Evolutionary conservation across 1,140 invertebrate genomes (phyloP).

Genomic region (Drosophila orena): DNA sequence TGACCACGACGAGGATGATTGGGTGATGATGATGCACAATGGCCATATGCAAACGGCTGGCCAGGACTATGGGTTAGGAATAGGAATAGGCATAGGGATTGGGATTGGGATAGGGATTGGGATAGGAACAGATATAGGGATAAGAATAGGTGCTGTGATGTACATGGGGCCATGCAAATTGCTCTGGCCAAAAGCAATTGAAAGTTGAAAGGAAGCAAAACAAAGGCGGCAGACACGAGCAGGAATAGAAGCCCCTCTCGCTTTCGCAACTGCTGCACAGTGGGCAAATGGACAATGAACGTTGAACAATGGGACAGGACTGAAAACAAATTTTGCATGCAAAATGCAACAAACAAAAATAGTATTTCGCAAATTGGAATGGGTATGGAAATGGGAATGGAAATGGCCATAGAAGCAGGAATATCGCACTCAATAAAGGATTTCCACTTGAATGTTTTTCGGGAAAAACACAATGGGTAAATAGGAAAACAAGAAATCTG

Average conservation of each 20-base stretch:
- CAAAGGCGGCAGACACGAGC: constrained; percentile 27
- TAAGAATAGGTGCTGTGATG: not conserved
- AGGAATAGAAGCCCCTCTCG: constrained; percentile 5
- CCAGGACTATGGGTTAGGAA: not conserved
- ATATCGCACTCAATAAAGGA: constrained; percentile 68
- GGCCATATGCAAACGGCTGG: constrained; percentile 8
- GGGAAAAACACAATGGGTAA: constrained; percentile 26
- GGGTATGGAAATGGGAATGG: not conserved
- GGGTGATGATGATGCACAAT: constrained; percentile 20
- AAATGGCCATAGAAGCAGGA: constrained; percentile 17
- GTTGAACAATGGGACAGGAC: constrained; percentile 46
- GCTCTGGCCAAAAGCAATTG: constrained; percentile 46
- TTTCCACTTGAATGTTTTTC: constrained; percentile 76
- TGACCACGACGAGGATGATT: not conserved
- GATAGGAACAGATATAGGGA: not conserved
- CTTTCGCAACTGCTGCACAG: not conserved
- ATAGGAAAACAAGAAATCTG: constrained; percentile 10
- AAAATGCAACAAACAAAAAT: constrained; percentile 66
- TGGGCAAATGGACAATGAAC: constrained; percentile 31
- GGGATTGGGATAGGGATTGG: not conserved
- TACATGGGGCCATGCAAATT: constrained; percentile 39
- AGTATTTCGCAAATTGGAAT: constrained; percentile 3
- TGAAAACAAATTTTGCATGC: constrained; percentile 77
- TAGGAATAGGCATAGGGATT: not conserved
- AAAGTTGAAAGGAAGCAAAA: constrained; percentile 55